Evolutionary conservation across 2,797 vertebrate genomes (phyloP).

Genomic region (Bradypodion pumilum): DNA sequence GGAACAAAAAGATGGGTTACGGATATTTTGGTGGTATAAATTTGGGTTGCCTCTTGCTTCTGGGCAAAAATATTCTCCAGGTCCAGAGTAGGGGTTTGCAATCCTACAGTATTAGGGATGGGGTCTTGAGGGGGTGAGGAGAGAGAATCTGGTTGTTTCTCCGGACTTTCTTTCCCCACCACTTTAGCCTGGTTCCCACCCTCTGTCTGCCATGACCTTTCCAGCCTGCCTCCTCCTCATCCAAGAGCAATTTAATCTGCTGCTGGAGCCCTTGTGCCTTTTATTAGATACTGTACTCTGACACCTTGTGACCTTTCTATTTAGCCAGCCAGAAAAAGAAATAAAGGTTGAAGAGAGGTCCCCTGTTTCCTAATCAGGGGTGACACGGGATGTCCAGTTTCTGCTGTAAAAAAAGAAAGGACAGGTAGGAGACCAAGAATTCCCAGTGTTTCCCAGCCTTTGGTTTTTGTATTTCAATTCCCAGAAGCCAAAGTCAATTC

Average conservation of each 20-base stretch:
- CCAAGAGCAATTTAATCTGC: constrained; percentile 77
- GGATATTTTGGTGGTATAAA: no score
- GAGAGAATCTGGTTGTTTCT: not conserved
- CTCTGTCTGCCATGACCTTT: constrained; percentile 23
- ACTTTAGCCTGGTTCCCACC: not conserved
- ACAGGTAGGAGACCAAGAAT: not conserved
- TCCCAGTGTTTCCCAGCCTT: no score
- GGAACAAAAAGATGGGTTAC: not conserved
- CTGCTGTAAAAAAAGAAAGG: not conserved
- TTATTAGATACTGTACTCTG: constrained; percentile 73
- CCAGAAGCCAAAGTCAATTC: no score
- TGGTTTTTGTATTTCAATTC: no score
- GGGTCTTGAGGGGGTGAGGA: not conserved
- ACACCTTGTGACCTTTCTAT: constrained; percentile 71
- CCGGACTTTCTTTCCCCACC: not conserved
- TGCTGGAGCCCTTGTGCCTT: constrained; percentile 68
- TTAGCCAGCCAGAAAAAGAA: constrained; percentile 8
- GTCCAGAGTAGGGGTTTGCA: not conserved
- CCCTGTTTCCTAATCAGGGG: not conserved
- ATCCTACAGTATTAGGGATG: not conserved
- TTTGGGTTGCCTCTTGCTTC: not conserved
- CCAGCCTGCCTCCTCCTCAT: not conserved
- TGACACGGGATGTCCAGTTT: not conserved
- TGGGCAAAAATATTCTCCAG: not conserved
- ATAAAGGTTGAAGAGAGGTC: not conserved